Evolutionary conservation across 2,113 vertebrate genomes (phyloP), one percentile per base, ranked within the genome.

Genomic region (Bufo bufo): DNA sequence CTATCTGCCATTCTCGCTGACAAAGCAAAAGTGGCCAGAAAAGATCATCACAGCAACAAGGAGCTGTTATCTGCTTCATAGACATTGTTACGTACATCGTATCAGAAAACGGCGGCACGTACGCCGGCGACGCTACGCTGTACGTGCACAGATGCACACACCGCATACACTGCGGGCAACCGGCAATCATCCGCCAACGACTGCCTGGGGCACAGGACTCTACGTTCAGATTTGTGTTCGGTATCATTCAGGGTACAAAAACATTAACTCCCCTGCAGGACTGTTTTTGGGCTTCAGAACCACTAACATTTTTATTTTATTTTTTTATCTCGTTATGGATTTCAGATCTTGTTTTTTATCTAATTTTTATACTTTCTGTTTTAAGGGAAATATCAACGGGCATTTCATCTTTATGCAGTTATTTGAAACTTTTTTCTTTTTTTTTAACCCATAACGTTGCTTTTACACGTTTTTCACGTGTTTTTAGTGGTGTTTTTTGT

Each of bases 141-240:
- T 81, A 61, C 79, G 79, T 81, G 79, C 56, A 19, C 79, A 81
- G 7, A 81, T 4, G 61, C 79, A 81, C 79, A 81, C 79, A 23
- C 78, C 63, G 11, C 66, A 8, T 43, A 16, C 33, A 33, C 33
- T 33, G 33, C 33, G 33, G 33, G 33, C 33, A 33, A 33, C 54
- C 33, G 17, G 52, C 10, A 45, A 61, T 81, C 56, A 2, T 45
- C 56, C 11, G 13, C 16, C 17, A 10, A 81, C 78, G 63, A 45
- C 56, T 80, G 43, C 71, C n/a, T 3, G 33, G 14, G 56, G 33
- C n/a, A 13, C 5, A 9, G n/a, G 5, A 59, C 78, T 17, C 14
- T 11, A 71, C 33, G 66, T 43, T 74, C 43, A 10, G 14, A 4
- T 6, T 50, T 4, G 16, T 16, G 47, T 20, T 74, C 14, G 13